Conservation (phyloP, 2,797 vertebrate species). For the Menidia menidia region DNA sequence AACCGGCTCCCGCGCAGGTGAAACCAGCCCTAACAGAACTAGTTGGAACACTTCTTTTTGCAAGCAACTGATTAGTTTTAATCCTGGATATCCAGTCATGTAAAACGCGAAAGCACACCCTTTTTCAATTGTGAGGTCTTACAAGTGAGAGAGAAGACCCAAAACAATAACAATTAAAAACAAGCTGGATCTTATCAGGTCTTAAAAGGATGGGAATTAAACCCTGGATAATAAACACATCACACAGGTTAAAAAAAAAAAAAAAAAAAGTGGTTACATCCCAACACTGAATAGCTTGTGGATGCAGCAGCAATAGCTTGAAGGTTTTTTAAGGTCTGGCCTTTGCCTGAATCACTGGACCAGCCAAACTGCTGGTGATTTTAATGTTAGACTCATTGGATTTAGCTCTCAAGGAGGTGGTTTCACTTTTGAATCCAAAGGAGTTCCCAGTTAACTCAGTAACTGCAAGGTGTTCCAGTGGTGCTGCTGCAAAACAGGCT, state of each 20-base stretch:
- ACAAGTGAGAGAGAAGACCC: neutral
- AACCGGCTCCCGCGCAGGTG: slow-evolving; percentile 42
- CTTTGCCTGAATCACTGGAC: too few relatives aligned
- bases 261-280: neutral
- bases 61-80: slow-evolving; percentile 24
- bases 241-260: neutral
- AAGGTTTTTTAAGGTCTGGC: neutral
- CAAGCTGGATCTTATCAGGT: neutral
- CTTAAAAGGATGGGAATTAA: neutral
- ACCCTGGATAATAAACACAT: neutral
- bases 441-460: too few relatives aligned
- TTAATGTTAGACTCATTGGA: too few relatives aligned
- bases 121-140: neutral
- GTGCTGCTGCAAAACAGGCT: too few relatives aligned
- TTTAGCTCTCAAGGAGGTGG: too few relatives aligned
- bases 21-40: slow-evolving; percentile 54
- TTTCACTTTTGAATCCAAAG: too few relatives aligned
- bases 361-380: too few relatives aligned
- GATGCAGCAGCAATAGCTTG: neutral
- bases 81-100: neutral
- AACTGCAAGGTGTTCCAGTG: too few relatives aligned
- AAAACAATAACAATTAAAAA: neutral
- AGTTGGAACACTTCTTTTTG: slow-evolving; percentile 35
- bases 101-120: neutral
- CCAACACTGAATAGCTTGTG: neutral